Evolutionary conservation across 1,140 invertebrate genomes (phyloP).

Genomic region (Brachionus rotundiformis): DNA sequence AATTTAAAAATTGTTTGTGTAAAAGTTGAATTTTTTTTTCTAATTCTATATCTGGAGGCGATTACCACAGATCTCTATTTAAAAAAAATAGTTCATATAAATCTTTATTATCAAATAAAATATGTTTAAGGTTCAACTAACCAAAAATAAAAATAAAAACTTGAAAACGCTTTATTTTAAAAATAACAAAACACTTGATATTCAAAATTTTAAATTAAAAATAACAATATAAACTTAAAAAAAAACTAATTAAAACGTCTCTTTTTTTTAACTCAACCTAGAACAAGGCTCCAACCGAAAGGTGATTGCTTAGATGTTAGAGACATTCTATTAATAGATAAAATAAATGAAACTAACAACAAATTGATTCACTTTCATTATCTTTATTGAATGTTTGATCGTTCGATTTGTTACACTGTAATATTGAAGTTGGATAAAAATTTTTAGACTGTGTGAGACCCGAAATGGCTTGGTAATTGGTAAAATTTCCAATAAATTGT

Average conservation of each 20-base stretch:
- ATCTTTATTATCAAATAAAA: background rate
- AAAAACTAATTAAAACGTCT: background rate
- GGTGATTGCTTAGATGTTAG: background rate
- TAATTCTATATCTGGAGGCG: background rate
- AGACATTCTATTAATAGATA: background rate
- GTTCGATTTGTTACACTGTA: background rate
- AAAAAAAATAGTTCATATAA: background rate
- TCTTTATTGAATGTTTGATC: background rate
- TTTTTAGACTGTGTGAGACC: background rate
- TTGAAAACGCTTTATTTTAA: background rate
- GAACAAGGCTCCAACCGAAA: background rate
- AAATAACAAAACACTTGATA: slow-evolving; percentile 8
- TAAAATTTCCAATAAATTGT: background rate
- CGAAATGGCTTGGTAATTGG: background rate
- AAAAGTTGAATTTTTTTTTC: background rate
- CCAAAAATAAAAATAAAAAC: background rate
- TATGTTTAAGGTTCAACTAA: background rate
- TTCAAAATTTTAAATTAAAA: slow-evolving; percentile 10
- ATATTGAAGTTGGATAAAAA: background rate
- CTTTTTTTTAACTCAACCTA: background rate
- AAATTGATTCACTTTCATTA: background rate
- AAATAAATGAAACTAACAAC: background rate
- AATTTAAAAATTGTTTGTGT: background rate
- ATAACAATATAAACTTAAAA: background rate
- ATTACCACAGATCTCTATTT: background rate